These are phyloP conservation scores for Urocolius indicus DNA, from an alignment of 2,113 vertebrate species.

Conservation along the genomic window DNA sequence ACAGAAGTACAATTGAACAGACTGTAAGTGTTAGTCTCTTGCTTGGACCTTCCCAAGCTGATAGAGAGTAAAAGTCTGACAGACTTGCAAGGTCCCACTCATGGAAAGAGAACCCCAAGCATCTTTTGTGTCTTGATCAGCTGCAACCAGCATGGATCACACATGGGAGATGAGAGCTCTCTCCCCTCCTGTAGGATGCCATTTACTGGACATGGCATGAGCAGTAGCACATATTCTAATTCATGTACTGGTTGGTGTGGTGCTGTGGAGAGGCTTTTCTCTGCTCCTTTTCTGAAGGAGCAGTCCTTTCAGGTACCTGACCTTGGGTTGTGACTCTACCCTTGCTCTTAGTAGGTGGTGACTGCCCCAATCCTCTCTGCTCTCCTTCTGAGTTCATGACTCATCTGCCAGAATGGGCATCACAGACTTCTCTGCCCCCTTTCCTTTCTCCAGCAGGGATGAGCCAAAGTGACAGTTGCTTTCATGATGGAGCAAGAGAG, in stretches of 20 bases:
- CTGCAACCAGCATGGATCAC: background rate
- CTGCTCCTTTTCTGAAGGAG: too few species aligned
- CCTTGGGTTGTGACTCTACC: background rate
- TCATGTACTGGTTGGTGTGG: background rate
- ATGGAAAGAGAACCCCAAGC: background rate
- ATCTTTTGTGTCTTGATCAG: background rate
- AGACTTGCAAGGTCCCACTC: background rate
- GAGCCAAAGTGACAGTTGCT: background rate
- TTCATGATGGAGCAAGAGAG: fast-evolving
- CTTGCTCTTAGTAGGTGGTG: background rate
- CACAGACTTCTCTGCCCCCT: background rate
- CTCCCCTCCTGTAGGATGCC: background rate
- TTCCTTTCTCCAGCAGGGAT: background rate
- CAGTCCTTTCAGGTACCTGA: background rate
- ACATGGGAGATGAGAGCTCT: background rate
- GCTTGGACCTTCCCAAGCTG: background rate
- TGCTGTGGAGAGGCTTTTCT: background rate
- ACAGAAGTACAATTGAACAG: background rate
- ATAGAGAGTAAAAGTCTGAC: background rate
- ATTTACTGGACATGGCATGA: background rate
- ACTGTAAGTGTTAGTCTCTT: background rate
- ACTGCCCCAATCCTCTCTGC: background rate
- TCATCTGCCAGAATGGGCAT: background rate
- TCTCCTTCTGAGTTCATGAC: background rate
- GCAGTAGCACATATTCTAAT: background rate